Conservation (phyloP, 2,888 invertebrate genomes). For the Phasia obesa region DNA sequence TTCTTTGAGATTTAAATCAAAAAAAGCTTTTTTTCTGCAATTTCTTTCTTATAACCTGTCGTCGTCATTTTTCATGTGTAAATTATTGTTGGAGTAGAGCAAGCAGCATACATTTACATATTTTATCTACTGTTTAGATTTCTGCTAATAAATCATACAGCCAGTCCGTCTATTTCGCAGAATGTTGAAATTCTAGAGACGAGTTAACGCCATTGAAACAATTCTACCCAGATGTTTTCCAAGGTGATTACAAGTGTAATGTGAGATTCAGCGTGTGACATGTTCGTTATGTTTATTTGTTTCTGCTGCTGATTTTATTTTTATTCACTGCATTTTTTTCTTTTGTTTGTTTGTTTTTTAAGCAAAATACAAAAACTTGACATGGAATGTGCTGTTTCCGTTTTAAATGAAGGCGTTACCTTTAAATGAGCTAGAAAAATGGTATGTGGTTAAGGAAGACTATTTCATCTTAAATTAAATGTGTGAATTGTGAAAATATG, state of each 20-base stretch:
- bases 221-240: constrained; percentile 37
- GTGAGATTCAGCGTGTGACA: constrained; percentile 57
- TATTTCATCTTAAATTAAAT: constrained; percentile 28
- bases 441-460: constrained; percentile 1
- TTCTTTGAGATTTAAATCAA: constrained; percentile 50
- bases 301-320: constrained; percentile 41
- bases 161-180: constrained; percentile 1
- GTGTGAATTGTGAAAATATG: constrained; percentile 4
- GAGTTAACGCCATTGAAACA: constrained; percentile 46
- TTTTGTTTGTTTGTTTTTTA: neutral
- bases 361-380: constrained; percentile 1
- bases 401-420: constrained; percentile 50
- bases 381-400: constrained; percentile 47
- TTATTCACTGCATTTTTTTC: neutral
- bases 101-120: constrained; percentile 45
- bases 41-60: constrained; percentile 46
- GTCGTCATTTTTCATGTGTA: constrained; percentile 63
- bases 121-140: constrained; percentile 64
- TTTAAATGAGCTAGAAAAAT: constrained; percentile 44
- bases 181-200: constrained; percentile 25
- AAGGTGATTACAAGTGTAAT: constrained; percentile 61
- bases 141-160: constrained; percentile 58
- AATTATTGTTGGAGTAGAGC: constrained; percentile 61
- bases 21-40: constrained; percentile 18
- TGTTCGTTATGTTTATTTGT: constrained; percentile 47